Conservation (phyloP, 2,113 vertebrate genomes). For the Taxidea taxus region DNA sequence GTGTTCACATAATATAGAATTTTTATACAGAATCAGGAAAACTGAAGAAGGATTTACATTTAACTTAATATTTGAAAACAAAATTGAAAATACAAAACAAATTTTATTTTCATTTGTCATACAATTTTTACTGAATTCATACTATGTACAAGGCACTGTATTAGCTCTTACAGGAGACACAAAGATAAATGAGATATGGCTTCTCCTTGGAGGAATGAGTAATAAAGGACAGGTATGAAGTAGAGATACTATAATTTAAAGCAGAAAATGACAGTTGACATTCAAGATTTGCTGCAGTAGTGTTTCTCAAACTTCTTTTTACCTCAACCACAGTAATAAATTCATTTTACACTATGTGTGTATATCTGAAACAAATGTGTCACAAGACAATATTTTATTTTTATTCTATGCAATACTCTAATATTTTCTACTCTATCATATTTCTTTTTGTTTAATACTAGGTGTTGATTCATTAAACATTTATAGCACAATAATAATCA, state of each 20-base stretch:
- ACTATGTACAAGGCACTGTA: neutral
- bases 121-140: neutral
- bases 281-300: neutral
- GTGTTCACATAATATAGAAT: neutral
- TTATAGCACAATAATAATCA: neutral
- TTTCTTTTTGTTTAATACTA: neutral
- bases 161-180: neutral
- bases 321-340: neutral
- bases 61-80: neutral
- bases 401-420: neutral
- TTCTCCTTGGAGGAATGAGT: neutral
- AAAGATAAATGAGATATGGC: neutral
- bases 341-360: neutral
- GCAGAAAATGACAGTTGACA: neutral
- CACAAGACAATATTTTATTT: neutral
- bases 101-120: neutral
- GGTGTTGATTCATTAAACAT: neutral
- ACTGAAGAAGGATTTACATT: neutral
- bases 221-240: neutral
- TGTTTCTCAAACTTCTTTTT: neutral
- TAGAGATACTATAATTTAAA: neutral
- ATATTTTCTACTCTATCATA: neutral
- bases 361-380: neutral
- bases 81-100: neutral
- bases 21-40: neutral